Base-by-base conservation (phyloP, 2,797 vertebrate genomes). In the Taenioides sp. region DNA sequence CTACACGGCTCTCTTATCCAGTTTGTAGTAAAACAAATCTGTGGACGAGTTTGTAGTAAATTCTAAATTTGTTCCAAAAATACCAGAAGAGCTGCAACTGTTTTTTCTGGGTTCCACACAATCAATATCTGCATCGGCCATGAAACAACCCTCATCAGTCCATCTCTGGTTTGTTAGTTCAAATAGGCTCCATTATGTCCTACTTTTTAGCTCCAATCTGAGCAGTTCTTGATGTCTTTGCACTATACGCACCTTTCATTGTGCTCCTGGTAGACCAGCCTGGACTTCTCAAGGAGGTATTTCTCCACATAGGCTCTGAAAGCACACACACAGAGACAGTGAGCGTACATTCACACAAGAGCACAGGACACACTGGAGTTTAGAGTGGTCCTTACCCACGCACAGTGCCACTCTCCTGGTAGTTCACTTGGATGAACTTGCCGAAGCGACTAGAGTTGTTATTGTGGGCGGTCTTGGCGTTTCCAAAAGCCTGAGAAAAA, bases 381-480 rank as follows among this genome's bases (percentile, higher is more conserved):
- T 23, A 10, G 1, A 7, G 23, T 1, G 54, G 57, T 69, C 71
- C 95, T 98, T 83, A 99, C 98, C 98, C 98, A 79, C 97, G 91
- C 64, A 99, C 98, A 0, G 96, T 98, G 90, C 98, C 98, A 0
- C 96, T 98, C 93, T 99, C 97, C 88, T 98, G 97, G 86, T 99
- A 99, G 88, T 99, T 99, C 82, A 99, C 98, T 92, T 99, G 98
- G 81, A 99, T 99, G 86, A 99, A 99, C 79, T 99, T 99, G 72
- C 98, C 98, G 65, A 99, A 99, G 79, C 98, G 97, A 86, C 98
- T 99, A 1, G 98, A 99, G 91, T 99, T 99, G 92, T 99, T 99
- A 83, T 99, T 99, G 84, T 99, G 98, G 47, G 98, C 98, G 0
- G 98, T 99, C 90, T 99, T 99, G 6, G 98, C 97, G 52, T 99